Percentiles rank a stretch among this genome's conserved stretches.
phyloP scores from a whole-genome alignment of 2,888 invertebrate species.

The Mayetiola destructor region DNA sequence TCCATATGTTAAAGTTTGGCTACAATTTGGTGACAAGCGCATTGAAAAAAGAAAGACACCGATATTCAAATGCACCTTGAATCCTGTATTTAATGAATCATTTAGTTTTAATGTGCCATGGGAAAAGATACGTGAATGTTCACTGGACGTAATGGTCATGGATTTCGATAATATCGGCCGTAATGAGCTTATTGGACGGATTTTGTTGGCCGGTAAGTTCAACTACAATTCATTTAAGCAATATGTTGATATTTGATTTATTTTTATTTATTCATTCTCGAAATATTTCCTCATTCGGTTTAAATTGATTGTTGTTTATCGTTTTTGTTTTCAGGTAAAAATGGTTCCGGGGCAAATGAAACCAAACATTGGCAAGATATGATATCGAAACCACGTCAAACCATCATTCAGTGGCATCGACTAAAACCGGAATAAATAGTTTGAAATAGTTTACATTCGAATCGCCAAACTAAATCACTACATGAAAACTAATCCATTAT shows the following conservation, averaged over 20 bases:
- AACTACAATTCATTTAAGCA: neutral
- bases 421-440: conserved; percentile 81
- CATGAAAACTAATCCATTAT: too few species aligned
- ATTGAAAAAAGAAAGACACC: conserved; percentile 93
- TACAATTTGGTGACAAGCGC: conserved; percentile 86
- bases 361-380: conserved; percentile 98
- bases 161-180: conserved; percentile 93
- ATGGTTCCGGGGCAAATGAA: conserved; percentile 86
- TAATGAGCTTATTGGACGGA: conserved; percentile 83
- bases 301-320: neutral
- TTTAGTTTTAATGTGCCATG: conserved; percentile 93
- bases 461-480: too few species aligned
- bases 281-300: neutral
- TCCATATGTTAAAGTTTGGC: conserved; percentile 97
- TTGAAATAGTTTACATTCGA: too few species aligned
- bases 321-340: conserved; percentile 59
- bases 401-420: conserved; percentile 93
- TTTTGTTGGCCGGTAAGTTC: conserved; percentile 79
- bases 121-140: conserved; percentile 92
- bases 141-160: conserved; percentile 88
- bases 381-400: conserved; percentile 92
- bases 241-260: neutral
- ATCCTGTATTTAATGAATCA: conserved; percentile 91
- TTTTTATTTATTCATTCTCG: neutral
- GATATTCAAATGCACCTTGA: conserved; percentile 83